Conservation (phyloP, 2,113 vertebrate species). For the Bubalus kerabau region DNA sequence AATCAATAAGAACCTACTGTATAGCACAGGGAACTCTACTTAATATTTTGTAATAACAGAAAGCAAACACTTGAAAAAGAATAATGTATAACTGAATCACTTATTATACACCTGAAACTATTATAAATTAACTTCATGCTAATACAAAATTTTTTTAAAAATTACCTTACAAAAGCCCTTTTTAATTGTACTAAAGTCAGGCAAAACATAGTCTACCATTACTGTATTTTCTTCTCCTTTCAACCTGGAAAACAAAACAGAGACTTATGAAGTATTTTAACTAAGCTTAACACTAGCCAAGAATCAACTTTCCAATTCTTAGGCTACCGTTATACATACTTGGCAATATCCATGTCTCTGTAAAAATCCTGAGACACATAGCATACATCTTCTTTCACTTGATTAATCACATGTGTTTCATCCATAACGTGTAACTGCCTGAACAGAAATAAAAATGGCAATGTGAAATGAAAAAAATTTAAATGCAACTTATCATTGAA, state of each 20-base stretch:
- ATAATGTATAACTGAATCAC: not conserved
- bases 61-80: not conserved
- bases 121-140: not conserved
- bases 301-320: not conserved
- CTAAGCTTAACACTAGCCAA: not conserved
- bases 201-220: slow-evolving; percentile 96
- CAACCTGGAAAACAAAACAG: slow-evolving; percentile 80
- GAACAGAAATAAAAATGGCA: slow-evolving; percentile 47
- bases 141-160: not conserved
- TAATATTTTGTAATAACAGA: not conserved
- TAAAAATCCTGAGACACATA: slow-evolving; percentile 97
- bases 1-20: not conserved
- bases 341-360: slow-evolving; percentile 94
- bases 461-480: slow-evolving; percentile 14
- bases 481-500: not conserved
- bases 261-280: slow-evolving; percentile 45
- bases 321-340: slow-evolving; percentile 82
- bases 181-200: slow-evolving; percentile 98
- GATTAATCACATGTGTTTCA: slow-evolving; percentile 97
- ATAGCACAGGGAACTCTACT: not conserved
- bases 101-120: not conserved
- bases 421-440: slow-evolving; percentile 99
- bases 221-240: slow-evolving; percentile 95
- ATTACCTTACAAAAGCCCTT: slow-evolving; percentile 98
- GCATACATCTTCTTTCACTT: slow-evolving; percentile 98